A percentile compares a stretch with the other conserved stretches of the same genome.
These are phyloP conservation scores for Tineola bisselliella DNA, from an alignment of 2,888 invertebrate species.

Conservation along the genomic window DNA sequence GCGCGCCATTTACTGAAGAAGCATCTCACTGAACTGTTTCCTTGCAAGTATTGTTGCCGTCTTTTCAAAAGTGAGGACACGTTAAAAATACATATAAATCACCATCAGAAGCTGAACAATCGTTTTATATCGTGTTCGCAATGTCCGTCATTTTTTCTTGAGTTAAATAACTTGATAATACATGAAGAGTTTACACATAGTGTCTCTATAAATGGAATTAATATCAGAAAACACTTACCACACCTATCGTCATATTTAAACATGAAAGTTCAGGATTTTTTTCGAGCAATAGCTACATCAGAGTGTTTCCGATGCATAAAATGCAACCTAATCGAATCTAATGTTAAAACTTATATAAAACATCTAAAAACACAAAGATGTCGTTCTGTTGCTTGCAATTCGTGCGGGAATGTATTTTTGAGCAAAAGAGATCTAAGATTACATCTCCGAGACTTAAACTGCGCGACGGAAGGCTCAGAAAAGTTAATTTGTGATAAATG, in stretches of 20 bases:
- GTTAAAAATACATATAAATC: conserved; percentile 28
- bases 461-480: background rate
- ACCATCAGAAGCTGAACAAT: conserved; percentile 24
- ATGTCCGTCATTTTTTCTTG: conserved; percentile 27
- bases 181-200: conserved; percentile 28
- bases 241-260: conserved; percentile 35
- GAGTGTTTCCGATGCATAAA: conserved; percentile 23
- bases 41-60: conserved; percentile 35
- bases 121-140: conserved; percentile 32
- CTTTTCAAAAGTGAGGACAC: conserved; percentile 25
- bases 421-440: background rate
- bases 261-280: conserved; percentile 27
- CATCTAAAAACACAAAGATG: conserved; percentile 25
- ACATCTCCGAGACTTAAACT: background rate
- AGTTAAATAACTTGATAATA: conserved; percentile 22
- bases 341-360: conserved; percentile 24
- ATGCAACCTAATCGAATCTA: conserved; percentile 20
- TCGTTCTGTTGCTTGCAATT: background rate
- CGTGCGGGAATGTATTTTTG: background rate
- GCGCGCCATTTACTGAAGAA: conserved; percentile 33
- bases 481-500: background rate
- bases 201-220: conserved; percentile 27
- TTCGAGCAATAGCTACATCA: conserved; percentile 22
- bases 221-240: conserved; percentile 26
- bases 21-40: conserved; percentile 29